phyloP scores from a whole-genome alignment of 2,113 vertebrate genomes.

The Mesoclemmys tuberculata region DNA sequence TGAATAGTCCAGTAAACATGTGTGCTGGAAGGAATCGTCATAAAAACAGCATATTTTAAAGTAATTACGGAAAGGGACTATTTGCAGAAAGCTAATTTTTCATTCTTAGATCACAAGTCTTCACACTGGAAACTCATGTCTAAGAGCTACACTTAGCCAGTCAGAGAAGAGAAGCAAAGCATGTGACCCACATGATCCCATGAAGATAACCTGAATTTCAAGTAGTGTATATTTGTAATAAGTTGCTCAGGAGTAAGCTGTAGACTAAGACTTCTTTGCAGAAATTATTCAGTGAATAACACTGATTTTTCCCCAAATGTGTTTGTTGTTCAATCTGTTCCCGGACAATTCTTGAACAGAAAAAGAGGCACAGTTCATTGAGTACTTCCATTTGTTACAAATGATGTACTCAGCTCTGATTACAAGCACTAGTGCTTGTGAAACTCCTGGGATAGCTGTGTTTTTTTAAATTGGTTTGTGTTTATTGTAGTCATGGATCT shows the following conservation, averaged over 20 bases:
- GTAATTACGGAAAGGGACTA: neutral
- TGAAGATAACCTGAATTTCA: neutral
- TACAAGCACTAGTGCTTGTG: neutral
- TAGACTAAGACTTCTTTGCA: neutral
- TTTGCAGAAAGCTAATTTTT: neutral
- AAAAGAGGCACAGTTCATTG: neutral
- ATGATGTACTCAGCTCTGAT: neutral
- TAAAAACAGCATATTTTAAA: neutral
- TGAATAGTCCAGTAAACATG: neutral
- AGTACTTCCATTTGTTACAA: neutral
- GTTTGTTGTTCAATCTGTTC: neutral
- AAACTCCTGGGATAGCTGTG: neutral
- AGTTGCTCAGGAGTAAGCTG: neutral
- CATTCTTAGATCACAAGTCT: neutral
- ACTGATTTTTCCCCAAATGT: neutral
- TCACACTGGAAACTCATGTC: neutral
- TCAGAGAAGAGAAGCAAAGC: neutral
- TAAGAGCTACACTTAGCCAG: neutral
- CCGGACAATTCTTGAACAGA: neutral
- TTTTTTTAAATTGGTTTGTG: neutral
- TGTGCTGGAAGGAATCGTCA: neutral
- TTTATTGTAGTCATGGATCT: neutral
- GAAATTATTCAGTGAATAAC: neutral
- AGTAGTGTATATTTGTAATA: neutral
- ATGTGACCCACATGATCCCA: neutral